Evolutionary conservation across 2,888 invertebrate genomes (phyloP), one percentile per base, ranked within the genome.

Genomic region (Seira musarum): DNA sequence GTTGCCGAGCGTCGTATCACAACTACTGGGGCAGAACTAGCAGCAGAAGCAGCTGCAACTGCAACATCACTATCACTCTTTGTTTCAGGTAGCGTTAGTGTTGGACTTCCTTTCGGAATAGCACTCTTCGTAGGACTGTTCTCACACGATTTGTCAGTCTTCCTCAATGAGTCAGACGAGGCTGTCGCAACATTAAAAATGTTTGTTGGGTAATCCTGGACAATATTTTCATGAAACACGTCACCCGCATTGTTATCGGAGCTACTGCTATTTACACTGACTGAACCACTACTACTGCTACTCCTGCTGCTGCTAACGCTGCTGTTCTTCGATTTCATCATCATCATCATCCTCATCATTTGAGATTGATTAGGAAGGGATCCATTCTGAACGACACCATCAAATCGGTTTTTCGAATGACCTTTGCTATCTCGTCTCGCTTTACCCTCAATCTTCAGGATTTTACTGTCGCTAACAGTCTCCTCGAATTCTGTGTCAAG

Each of bases 301-400:
- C 84, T 84, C n/a, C 81, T 81, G 63, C 84, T 80, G 25, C 78
- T 77, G 49, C 82, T 76, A 49, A 72, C 72, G 10, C 70, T 81
- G 22, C 84, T 83, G 25, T 77, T 66, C 75, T 72, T 80, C 25
- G 61, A 46, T 49, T 80, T 80, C 82, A 82, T 80, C 82, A 82
- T 82, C 82, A 82, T 82, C 80, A 82, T 80, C 78, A 80, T 77
- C 46, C 80, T 40, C 80, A 80, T 82, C 82, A 80, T 77, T 74
- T 82, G 68, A 0, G 66, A 66, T 21, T 80, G 74, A 61, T 75
- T 80, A 15, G 80, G 80, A 1, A 80, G 53, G 13, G 75, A 75
- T 10, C 80, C 75, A 24, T 71, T 74, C 1, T 17, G 53, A 24
- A 61, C 73, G 1, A n/a, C 30, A 46, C 19, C 35, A 8, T 68